phyloP scores from a whole-genome alignment of 2,888 invertebrate genomes.

The Tetragonisca angustula region DNA sequence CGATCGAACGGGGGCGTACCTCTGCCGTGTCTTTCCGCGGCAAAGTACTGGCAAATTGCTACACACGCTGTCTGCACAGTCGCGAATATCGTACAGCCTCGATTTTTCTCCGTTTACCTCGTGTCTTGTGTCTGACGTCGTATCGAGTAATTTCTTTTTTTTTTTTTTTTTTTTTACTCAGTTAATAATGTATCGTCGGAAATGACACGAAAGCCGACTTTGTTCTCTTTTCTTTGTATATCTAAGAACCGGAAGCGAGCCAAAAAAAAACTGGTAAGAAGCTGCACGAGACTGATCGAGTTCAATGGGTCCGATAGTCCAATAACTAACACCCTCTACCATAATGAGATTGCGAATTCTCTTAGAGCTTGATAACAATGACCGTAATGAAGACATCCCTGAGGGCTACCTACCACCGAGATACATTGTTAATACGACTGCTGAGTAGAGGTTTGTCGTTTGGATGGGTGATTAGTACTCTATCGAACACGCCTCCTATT shows the following conservation, averaged over 20 bases:
- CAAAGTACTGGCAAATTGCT: not conserved
- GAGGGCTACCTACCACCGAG: conserved; percentile 47
- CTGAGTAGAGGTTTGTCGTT: conserved; percentile 65
- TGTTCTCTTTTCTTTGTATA: too few species aligned
- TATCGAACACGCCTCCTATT: conserved; percentile 72
- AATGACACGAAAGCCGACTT: not conserved
- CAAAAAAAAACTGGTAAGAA: too few species aligned
- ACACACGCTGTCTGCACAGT: not conserved
- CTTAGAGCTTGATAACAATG: conserved; percentile 46
- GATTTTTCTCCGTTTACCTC: not conserved
- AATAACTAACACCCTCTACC: not conserved
- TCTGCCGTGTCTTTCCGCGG: not conserved
- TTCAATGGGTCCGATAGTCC: not conserved
- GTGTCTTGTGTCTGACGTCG: not conserved
- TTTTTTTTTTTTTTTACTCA: not conserved
- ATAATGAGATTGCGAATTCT: conserved; percentile 38
- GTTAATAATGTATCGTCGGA: not conserved
- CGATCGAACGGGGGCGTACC: conserved; percentile 46
- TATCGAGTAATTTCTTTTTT: not conserved
- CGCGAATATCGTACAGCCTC: not conserved
- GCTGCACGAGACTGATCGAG: not conserved
- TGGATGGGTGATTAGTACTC: conserved; percentile 78
- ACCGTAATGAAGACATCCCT: conserved; percentile 60
- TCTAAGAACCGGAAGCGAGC: too few species aligned
- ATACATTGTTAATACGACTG: conserved; percentile 63